Evolutionary conservation across 2,113 vertebrate genomes (phyloP).

Genomic region (Spilogale gracilis): DNA sequence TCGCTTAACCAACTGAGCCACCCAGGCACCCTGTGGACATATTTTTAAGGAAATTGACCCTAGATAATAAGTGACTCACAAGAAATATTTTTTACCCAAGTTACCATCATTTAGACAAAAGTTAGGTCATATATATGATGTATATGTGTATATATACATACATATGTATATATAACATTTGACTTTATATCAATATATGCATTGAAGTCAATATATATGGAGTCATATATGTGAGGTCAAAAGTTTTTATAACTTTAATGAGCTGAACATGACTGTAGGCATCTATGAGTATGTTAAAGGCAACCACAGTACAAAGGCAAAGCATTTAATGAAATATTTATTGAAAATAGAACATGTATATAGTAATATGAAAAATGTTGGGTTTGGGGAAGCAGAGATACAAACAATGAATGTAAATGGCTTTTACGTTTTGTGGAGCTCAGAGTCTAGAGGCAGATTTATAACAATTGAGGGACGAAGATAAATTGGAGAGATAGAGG

Average conservation of each 20-base stretch:
- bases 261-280: not conserved
- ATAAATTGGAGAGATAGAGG: not conserved
- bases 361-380: not conserved
- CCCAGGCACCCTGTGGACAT: not conserved
- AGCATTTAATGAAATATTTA: slow-evolving; percentile 4
- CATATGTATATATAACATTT: too few species aligned
- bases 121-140: not conserved
- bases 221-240: not conserved
- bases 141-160: too few species aligned
- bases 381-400: not conserved
- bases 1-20: too few species aligned
- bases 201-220: too few species aligned
- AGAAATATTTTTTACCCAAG: not conserved
- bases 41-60: not conserved
- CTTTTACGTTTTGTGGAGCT: not conserved
- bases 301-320: not conserved
- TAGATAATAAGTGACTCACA: not conserved
- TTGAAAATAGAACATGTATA: not conserved
- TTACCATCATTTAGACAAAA: not conserved
- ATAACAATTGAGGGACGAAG: not conserved
- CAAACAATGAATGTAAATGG: not conserved
- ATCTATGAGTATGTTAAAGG: not conserved
- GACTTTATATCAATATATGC: too few species aligned
- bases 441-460: not conserved
- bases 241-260: not conserved